A percentile compares a stretch with the other conserved stretches of the same genome.
These are phyloP conservation scores for Helicoverpa assulta DNA, from an alignment of 2,888 invertebrate genomes.

Conservation along the genomic window DNA sequence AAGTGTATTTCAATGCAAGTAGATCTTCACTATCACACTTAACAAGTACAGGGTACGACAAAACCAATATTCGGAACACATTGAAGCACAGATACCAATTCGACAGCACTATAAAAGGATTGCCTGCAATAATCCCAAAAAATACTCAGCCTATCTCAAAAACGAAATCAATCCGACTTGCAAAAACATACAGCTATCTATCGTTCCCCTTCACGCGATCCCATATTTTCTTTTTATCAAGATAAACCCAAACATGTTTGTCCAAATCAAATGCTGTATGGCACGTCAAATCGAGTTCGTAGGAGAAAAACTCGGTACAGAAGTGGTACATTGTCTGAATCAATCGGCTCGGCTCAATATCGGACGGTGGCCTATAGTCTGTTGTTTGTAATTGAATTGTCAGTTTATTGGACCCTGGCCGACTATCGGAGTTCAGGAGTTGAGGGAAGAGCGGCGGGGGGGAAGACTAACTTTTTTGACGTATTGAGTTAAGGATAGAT, in stretches of 20 bases:
- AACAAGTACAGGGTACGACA: too few species aligned
- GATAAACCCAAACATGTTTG: conserved; percentile 51
- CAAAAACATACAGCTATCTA: conserved; percentile 20
- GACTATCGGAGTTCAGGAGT: conserved; percentile 49
- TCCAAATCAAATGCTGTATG: conserved; percentile 52
- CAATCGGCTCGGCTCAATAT: conserved; percentile 66
- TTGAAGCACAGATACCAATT: too few species aligned
- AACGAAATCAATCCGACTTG: conserved; percentile 24
- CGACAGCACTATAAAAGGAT: too few species aligned
- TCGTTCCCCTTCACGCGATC: conserved; percentile 14
- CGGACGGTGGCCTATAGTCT: conserved; percentile 63
- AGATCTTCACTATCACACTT: too few species aligned
- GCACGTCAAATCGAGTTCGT: conserved; percentile 56
- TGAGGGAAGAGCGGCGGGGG: conserved; percentile 46
- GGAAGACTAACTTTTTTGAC: conserved; percentile 11
- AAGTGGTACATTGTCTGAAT: conserved; percentile 62
- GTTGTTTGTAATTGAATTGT: conserved; percentile 80
- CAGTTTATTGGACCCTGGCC: conserved; percentile 76
- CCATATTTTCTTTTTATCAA: conserved; percentile 56
- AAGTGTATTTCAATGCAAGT: too few species aligned
- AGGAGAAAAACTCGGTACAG: conserved; percentile 47
- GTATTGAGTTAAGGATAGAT: neutral
- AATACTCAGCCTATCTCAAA: conserved; percentile 18
- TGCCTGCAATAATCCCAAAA: neutral
- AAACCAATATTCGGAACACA: too few species aligned